A percentile compares a stretch with the other conserved stretches of the same genome.
phyloP scores from a whole-genome alignment of 1,140 invertebrate species.

The Zaprionus taronus region DNA sequence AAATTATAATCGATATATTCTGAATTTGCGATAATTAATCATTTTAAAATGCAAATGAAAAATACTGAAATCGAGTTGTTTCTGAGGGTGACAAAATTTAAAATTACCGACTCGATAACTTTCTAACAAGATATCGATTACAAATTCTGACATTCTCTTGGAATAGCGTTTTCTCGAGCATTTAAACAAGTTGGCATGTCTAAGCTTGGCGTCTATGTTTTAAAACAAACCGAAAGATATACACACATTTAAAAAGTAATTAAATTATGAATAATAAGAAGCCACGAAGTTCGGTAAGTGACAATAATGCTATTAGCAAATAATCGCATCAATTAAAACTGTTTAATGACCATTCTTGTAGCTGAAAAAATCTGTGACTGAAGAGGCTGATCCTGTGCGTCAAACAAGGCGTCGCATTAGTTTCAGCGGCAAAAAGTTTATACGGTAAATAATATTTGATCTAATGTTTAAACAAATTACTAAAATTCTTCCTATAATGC shows the following conservation, averaged over 20 bases:
- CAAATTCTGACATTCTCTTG: background rate
- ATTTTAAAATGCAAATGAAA: too few species aligned
- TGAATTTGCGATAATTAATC: too few species aligned
- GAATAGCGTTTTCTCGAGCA: background rate
- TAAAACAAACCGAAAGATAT: conserved; percentile 15
- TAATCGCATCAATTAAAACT: background rate
- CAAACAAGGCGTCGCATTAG: conserved; percentile 61
- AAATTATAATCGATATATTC: too few species aligned
- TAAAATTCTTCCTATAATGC: background rate
- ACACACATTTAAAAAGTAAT: conserved; percentile 17
- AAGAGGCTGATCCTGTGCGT: conserved; percentile 29
- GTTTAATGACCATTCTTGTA: conserved; percentile 3
- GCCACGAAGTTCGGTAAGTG: conserved; percentile 52
- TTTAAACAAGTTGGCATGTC: conserved; percentile 20
- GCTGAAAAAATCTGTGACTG: conserved; percentile 30
- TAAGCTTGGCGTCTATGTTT: conserved; percentile 36
- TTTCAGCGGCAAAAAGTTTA: conserved; percentile 68
- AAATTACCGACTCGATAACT: background rate
- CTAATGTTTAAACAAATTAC: background rate
- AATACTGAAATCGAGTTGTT: too few species aligned
- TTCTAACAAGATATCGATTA: background rate
- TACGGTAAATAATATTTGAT: conserved; percentile 38
- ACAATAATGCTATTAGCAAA: background rate
- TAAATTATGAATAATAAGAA: conserved; percentile 52
- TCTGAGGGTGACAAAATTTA: background rate